These are phyloP conservation scores for Encarsia formosa DNA, from an alignment of 2,888 invertebrate species.

Conservation along the genomic window DNA sequence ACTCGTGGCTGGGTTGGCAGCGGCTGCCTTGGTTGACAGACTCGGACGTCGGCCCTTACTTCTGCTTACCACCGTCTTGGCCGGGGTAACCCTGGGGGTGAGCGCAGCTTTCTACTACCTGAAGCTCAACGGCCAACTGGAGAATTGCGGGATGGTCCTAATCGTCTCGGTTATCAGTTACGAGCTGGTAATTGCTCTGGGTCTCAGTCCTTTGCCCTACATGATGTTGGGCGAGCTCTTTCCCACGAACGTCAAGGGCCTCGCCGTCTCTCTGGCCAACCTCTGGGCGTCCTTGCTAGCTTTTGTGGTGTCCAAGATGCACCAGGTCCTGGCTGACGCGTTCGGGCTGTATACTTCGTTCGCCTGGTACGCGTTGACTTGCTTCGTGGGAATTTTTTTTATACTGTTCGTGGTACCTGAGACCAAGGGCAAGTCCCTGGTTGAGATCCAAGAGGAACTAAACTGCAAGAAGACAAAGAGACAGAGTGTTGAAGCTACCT, in stretches of 20 bases:
- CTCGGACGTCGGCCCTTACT: slow-evolving; percentile 57
- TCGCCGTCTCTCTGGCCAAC: slow-evolving; percentile 59
- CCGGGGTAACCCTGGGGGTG: slow-evolving; percentile 55
- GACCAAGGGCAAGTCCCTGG: slow-evolving; percentile 68
- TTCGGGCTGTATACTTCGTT: slow-evolving; percentile 64
- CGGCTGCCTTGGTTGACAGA: slow-evolving; percentile 56
- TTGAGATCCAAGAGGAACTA: slow-evolving; percentile 64
- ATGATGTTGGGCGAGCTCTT: slow-evolving; percentile 64
- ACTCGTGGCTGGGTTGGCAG: slow-evolving; percentile 49
- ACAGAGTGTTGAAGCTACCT: too few species aligned
- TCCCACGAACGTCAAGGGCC: slow-evolving; percentile 61
- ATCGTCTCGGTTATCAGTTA: slow-evolving; percentile 57
- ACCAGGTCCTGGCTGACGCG: slow-evolving; percentile 57
- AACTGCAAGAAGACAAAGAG: too few species aligned
- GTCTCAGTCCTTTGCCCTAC: slow-evolving; percentile 60
- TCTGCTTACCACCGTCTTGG: slow-evolving; percentile 56
- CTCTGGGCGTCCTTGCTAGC: slow-evolving; percentile 58
- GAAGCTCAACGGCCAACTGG: too few species aligned
- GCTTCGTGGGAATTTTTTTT: slow-evolving; percentile 59
- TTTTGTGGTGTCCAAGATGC: slow-evolving; percentile 59
- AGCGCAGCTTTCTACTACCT: slow-evolving; percentile 58
- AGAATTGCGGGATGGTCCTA: too few species aligned
- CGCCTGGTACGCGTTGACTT: slow-evolving; percentile 61
- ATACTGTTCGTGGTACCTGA: slow-evolving; percentile 62
- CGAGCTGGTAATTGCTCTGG: slow-evolving; percentile 59